Conservation (phyloP, 2,888 invertebrate genomes). For the Oxycera nigricornis region DNA sequence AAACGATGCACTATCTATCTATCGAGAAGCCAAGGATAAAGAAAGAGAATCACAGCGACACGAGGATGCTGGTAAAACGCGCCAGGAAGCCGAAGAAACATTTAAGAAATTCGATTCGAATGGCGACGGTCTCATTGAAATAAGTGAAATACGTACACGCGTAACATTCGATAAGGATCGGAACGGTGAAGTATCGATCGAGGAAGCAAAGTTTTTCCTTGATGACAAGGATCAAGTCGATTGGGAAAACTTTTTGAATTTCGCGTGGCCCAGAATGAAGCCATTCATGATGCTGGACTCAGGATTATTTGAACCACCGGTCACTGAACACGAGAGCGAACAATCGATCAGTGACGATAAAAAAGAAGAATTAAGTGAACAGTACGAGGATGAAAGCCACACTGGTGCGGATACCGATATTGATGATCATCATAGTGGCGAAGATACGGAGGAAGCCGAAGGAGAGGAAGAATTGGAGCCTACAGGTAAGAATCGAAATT, state of each 20-base stretch:
- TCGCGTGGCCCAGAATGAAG: constrained; percentile 81
- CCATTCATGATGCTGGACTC: constrained; percentile 79
- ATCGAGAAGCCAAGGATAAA: constrained; percentile 73
- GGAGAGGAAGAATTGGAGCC: constrained; percentile 2
- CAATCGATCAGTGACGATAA: constrained; percentile 54
- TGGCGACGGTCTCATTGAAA: constrained; percentile 75
- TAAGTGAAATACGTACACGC: constrained; percentile 73
- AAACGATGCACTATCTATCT: constrained; percentile 77
- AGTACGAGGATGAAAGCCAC: constrained; percentile 43
- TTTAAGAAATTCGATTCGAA: constrained; percentile 85
- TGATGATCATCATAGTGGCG: constrained; percentile 38
- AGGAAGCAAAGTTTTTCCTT: constrained; percentile 82
- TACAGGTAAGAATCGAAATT: not conserved
- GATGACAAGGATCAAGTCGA: constrained; percentile 73
- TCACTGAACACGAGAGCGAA: constrained; percentile 53
- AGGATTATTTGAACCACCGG: constrained; percentile 71
- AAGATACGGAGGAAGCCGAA: constrained; percentile 1
- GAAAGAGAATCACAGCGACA: constrained; percentile 68
- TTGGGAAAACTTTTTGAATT: constrained; percentile 70
- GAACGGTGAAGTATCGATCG: constrained; percentile 85
- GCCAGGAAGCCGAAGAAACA: constrained; percentile 73
- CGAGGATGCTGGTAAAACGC: constrained; percentile 65
- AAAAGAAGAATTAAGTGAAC: constrained; percentile 48
- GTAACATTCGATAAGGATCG: constrained; percentile 86
- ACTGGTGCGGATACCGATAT: constrained; percentile 50